These are phyloP conservation scores for Zaprionus capensis DNA, from an alignment of 1,140 invertebrate genomes.

Conservation along the genomic window DNA sequence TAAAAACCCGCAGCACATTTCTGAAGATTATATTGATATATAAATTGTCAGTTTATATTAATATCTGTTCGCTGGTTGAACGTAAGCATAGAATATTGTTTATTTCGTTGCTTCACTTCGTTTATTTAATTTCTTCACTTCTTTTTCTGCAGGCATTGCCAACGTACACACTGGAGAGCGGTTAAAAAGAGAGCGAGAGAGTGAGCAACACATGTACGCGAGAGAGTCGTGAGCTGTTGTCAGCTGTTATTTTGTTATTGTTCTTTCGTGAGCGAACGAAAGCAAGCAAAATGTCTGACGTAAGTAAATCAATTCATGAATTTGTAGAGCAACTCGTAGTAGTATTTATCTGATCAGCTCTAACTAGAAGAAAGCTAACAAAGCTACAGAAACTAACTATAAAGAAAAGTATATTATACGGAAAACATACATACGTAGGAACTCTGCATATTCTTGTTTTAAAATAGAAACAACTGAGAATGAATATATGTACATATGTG, in stretches of 20 bases:
- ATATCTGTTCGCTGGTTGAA: not conserved
- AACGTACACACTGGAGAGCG: slow-evolving; percentile 14
- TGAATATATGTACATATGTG: no score
- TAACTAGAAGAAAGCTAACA: no score
- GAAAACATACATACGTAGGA: no score
- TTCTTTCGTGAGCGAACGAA: slow-evolving; percentile 15
- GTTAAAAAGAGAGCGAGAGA: slow-evolving; percentile 16
- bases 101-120: not conserved
- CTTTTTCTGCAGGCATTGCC: slow-evolving; percentile 36
- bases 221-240: not conserved
- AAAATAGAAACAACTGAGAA: no score
- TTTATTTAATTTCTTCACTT: slow-evolving; percentile 2
- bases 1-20: slow-evolving; percentile 74
- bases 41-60: not conserved
- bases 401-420: no score
- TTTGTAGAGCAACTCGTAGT: slow-evolving; percentile 12
- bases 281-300: slow-evolving; percentile 61
- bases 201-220: not conserved
- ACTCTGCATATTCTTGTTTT: no score
- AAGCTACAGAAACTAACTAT: no score
- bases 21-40: slow-evolving; percentile 1
- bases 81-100: not conserved
- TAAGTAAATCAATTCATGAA: slow-evolving; percentile 51
- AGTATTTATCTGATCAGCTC: slow-evolving; percentile 5
- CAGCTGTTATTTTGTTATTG: slow-evolving; percentile 16